Evolutionary conservation across 2,888 invertebrate genomes (phyloP), one percentile per base, ranked within the genome.

Genomic region (Leptura quadrifasciata): DNA sequence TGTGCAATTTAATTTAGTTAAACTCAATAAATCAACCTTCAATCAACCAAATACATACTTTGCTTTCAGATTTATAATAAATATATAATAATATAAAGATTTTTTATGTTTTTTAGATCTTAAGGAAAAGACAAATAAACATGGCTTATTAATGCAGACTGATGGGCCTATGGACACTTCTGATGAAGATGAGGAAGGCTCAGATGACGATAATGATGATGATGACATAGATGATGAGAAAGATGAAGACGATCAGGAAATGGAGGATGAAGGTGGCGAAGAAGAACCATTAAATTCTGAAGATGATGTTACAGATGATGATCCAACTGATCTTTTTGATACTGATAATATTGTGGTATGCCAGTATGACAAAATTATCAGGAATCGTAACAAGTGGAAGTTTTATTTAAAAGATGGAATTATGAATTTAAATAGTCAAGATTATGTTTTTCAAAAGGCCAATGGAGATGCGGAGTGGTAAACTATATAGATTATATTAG

Each of bases 401-500:
- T 99, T 99, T 90, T 97, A 98, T 89, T 91, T 99, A 80, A 99
- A 99, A 91, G 99, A 99, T 91, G 99, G 99, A 76, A 98, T 99
- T 80, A 99, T 99, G 99, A 99, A 98, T 91, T 93, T 99, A 87
- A 95, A 95, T 82, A 98, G 99, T 61, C 97, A 97, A 90, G 99
- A 99, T 91, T 99, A 95, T 91, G 97, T 99, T 86, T 99, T 99
- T 91, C 98, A 98, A 91, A 98, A 97, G 91, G 98, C 98, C 15
- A 97, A 95, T 86, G 99, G 99, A 82, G 99, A 99, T 92, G 99
- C 99, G 24, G 99, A 99, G 89, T 99, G 99, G 99, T 99, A 93
- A 93, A 76, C 17, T 55, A 18, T 31, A 31, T 35, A 54, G n/a
- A n/a, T 74, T 72, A 60, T 12, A n/a, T 12, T 47, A n/a, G 15